phyloP scores from a whole-genome alignment of 1,140 invertebrate genomes.

The Bombus cullumanus region DNA sequence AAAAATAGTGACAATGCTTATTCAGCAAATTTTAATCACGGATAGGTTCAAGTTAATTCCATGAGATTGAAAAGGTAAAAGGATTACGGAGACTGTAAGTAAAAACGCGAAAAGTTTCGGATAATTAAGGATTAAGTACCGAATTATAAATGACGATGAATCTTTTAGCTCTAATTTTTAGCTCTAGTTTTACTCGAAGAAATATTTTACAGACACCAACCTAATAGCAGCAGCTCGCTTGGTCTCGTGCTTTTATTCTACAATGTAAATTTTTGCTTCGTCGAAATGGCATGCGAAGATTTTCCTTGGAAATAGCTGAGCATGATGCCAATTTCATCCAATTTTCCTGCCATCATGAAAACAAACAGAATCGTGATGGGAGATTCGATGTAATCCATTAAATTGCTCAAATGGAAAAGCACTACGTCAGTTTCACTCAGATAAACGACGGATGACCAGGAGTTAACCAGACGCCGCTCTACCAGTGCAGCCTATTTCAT shows the following conservation, averaged over 20 bases:
- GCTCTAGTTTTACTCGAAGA: too few relatives aligned
- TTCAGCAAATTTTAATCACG: not conserved
- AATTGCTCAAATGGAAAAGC: not conserved
- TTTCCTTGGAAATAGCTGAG: not conserved
- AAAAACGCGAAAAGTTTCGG: not conserved
- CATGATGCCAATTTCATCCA: not conserved
- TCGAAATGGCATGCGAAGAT: not conserved
- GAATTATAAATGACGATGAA: not conserved
- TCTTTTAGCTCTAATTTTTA: too few relatives aligned
- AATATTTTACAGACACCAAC: too few relatives aligned
- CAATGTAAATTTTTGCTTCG: too few relatives aligned
- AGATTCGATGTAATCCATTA: slow-evolving; percentile 9
- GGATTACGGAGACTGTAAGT: not conserved
- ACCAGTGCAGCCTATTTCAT: not conserved
- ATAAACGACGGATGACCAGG: not conserved
- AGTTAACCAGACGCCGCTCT: not conserved
- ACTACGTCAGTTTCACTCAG: not conserved
- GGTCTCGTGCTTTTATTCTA: too few relatives aligned
- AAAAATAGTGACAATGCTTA: slow-evolving; percentile 3
- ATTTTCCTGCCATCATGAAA: slow-evolving; percentile 13
- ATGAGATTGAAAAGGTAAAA: not conserved
- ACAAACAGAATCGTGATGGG: not conserved
- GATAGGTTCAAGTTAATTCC: not conserved
- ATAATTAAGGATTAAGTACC: not conserved
- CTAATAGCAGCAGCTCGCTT: too few relatives aligned